A percentile compares a stretch with the other conserved stretches of the same genome.
Conservation (phyloP, 2,797 vertebrate genomes). For the Vultur gryphus region DNA sequence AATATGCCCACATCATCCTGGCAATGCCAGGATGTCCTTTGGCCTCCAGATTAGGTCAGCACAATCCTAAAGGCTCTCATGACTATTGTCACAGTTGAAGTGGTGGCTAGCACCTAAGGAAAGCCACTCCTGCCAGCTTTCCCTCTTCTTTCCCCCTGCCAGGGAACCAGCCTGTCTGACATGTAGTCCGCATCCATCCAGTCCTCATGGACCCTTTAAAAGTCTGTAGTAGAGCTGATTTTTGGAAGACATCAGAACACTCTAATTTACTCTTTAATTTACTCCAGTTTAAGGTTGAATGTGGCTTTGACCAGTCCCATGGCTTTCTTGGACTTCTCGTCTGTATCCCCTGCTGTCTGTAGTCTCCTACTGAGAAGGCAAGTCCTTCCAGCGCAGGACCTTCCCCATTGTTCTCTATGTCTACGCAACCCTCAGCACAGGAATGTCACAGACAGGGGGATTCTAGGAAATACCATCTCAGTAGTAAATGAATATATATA, state of each 20-base stretch:
- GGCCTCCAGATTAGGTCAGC: background rate
- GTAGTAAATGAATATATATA: background rate
- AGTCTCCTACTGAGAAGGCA: background rate
- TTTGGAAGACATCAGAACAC: background rate
- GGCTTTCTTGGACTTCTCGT: background rate
- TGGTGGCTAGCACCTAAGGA: background rate
- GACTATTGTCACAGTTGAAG: background rate
- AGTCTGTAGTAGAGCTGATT: background rate
- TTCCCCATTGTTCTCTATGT: background rate
- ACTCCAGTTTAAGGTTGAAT: background rate
- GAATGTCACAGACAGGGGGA: background rate
- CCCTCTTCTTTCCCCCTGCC: background rate
- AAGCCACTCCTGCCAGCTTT: background rate
- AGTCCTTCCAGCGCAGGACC: background rate
- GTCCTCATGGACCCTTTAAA: background rate
- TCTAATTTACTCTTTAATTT: background rate
- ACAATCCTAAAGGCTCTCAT: background rate
- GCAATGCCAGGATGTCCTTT: background rate
- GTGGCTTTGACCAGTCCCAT: background rate
- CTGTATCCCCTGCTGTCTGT: background rate
- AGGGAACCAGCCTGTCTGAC: background rate
- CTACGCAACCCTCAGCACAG: background rate
- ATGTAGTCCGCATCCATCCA: background rate
- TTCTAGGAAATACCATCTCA: background rate
- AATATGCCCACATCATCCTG: background rate